These are phyloP conservation scores for Mamestra configurata DNA, from an alignment of 1,140 invertebrate species.

Conservation along the genomic window DNA sequence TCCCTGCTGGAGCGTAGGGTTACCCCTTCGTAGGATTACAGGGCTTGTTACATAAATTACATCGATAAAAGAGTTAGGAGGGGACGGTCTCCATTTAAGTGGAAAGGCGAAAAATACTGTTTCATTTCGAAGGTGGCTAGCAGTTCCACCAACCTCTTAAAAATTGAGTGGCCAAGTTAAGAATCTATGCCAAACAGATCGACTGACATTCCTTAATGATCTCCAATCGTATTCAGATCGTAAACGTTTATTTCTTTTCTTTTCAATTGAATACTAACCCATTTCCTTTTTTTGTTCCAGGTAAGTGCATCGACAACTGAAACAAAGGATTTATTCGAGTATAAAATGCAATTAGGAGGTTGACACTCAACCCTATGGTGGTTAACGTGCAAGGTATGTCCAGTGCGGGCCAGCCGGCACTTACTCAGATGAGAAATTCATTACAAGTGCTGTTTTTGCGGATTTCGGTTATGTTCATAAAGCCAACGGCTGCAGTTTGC, in stretches of 20 bases:
- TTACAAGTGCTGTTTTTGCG: slow-evolving; percentile 51
- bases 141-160: background rate
- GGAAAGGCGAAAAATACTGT: background rate
- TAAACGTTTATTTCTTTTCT: background rate
- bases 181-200: background rate
- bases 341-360: slow-evolving; percentile 24
- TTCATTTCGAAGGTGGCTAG: background rate
- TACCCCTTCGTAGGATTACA: slow-evolving; percentile 30
- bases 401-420: slow-evolving; percentile 30
- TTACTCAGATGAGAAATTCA: slow-evolving; percentile 48
- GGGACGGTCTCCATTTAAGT: background rate
- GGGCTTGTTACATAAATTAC: slow-evolving; percentile 11
- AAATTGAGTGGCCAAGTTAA: background rate
- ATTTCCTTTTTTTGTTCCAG: slow-evolving; percentile 46
- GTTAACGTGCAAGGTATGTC: slow-evolving; percentile 32
- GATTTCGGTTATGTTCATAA: slow-evolving; percentile 48
- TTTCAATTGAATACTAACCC: slow-evolving; percentile 5
- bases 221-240: background rate
- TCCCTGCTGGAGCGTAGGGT: slow-evolving; percentile 31
- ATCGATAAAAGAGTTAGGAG: background rate
- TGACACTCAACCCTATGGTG: slow-evolving; percentile 39
- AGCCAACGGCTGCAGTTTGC: slow-evolving; percentile 24
- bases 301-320: slow-evolving; percentile 22
- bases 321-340: slow-evolving; percentile 31
- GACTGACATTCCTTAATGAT: background rate